These are phyloP conservation scores for Aphidius colemani DNA, from an alignment of 2,888 invertebrate genomes.

Conservation along the genomic window DNA sequence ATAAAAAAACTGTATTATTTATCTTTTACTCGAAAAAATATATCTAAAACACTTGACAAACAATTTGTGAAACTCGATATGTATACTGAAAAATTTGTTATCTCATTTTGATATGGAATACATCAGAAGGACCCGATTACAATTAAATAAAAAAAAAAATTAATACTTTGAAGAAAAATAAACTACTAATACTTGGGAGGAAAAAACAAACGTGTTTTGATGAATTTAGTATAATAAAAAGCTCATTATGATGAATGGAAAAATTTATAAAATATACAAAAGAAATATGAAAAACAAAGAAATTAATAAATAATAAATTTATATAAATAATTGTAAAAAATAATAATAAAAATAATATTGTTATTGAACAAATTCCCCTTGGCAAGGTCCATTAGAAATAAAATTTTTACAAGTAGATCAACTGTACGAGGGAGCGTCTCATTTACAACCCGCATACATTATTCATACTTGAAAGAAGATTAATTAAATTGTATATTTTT, in stretches of 20 bases:
- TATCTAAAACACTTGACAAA: conserved; percentile 21
- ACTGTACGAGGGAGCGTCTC: not conserved
- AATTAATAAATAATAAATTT: not conserved
- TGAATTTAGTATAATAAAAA: no score
- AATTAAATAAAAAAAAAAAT: conserved; percentile 18
- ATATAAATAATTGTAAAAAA: not conserved
- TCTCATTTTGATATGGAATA: conserved; percentile 43
- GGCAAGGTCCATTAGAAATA: not conserved
- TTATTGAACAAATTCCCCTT: not conserved
- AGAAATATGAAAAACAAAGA: not conserved
- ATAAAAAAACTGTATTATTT: not conserved
- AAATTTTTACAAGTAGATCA: not conserved
- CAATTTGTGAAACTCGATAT: conserved; percentile 24
- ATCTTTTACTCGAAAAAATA: not conserved
- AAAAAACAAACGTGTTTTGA: not conserved
- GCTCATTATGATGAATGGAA: no score
- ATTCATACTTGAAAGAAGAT: conserved; percentile 3
- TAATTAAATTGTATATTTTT: conserved; percentile 1
- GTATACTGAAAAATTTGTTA: conserved; percentile 40
- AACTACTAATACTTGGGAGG: conserved; percentile 1
- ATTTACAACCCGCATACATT: conserved; percentile 12
- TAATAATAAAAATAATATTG: not conserved
- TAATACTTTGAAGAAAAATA: no score
- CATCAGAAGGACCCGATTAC: conserved; percentile 39
- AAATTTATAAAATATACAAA: no score